Base-by-base conservation (phyloP, 1,140 invertebrate genomes). In the Cylas formicarius region DNA sequence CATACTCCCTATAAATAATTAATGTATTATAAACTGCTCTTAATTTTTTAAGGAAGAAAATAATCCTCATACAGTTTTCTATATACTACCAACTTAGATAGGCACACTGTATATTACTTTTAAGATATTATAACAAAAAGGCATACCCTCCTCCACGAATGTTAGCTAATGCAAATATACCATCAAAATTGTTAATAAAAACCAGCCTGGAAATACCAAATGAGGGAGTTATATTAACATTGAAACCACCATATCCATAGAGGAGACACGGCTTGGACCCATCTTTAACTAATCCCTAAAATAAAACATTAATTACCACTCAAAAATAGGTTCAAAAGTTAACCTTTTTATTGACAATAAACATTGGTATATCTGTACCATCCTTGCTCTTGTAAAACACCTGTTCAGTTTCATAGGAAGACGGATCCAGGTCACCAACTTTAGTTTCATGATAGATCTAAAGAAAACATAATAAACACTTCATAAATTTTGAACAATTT, bases 191-290 rank as follows among this genome's bases (percentile, higher is more conserved):
- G 56, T 95, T 81, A 58, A 98, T 82, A 64, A 96, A 96, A 44
- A 94, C 76, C 19, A 96, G 67, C 44, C 87, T 72, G 3, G 81
- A 80, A 5, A 91, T 76, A 53, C 82, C 86, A 68, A 90, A 91
- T 11, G 75, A 77, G 5, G 96, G 94, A 58, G 84, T 82, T 44
- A 97, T 72, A 56, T 85, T 87, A 41, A 96, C 81, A 71, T 95
- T 96, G 64, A 98, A 99, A 0, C 95, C 95, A 27, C 95, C 96
- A 70, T 99, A 99, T 13, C 93, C 95, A 68, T 98, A 97, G 11
- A 99, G 67, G 9, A 97, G 69, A 44, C 81, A 84, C 17, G 82
- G 87, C 65, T 78, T 83, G 27, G 71, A 74, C 19, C 83, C 83
- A 70, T 91, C 78, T 41, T 70, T 65, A 20, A 71, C 62, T 13